A percentile compares a stretch with the other conserved stretches of the same genome.
These are phyloP conservation scores for Noctua janthe DNA, from an alignment of 2,888 invertebrate species.

Conservation along the genomic window DNA sequence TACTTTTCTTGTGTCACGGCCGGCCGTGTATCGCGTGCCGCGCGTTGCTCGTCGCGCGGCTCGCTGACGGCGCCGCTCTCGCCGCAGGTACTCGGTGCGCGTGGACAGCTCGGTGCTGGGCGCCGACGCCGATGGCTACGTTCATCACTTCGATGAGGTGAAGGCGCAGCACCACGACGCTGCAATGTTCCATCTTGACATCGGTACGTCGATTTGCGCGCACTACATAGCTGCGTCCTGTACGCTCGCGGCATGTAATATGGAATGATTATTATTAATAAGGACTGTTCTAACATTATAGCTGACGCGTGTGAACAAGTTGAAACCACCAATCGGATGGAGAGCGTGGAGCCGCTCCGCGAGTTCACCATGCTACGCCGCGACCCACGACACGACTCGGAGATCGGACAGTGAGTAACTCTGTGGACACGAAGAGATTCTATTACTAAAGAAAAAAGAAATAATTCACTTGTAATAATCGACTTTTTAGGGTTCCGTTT, in stretches of 20 bases:
- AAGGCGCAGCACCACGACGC: conserved; percentile 65
- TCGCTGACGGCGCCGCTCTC: neutral
- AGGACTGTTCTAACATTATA: conserved; percentile 46
- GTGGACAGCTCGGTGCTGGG: conserved; percentile 86
- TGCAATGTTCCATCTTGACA: conserved; percentile 72
- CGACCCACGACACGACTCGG: conserved; percentile 75
- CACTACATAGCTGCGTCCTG: neutral
- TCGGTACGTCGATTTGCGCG: conserved; percentile 68
- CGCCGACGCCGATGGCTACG: conserved; percentile 78
- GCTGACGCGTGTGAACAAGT: conserved; percentile 76
- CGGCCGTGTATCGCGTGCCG: neutral
- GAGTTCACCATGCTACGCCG: conserved; percentile 80
- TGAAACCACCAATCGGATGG: conserved; percentile 45
- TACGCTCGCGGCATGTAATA: neutral
- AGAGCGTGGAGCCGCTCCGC: conserved; percentile 80
- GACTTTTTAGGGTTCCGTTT: too few species aligned
- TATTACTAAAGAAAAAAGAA: neutral
- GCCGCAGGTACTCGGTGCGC: conserved; percentile 79
- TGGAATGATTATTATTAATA: neutral
- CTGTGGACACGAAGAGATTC: neutral
- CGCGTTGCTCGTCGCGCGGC: neutral
- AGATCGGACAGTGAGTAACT: conserved; percentile 68
- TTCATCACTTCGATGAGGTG: conserved; percentile 79
- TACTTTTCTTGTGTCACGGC: neutral
- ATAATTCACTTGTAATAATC: neutral